Evolutionary conservation across 1,140 invertebrate species (phyloP), one percentile per base, ranked within the genome.

Genomic region (Sinonovacula constricta): DNA sequence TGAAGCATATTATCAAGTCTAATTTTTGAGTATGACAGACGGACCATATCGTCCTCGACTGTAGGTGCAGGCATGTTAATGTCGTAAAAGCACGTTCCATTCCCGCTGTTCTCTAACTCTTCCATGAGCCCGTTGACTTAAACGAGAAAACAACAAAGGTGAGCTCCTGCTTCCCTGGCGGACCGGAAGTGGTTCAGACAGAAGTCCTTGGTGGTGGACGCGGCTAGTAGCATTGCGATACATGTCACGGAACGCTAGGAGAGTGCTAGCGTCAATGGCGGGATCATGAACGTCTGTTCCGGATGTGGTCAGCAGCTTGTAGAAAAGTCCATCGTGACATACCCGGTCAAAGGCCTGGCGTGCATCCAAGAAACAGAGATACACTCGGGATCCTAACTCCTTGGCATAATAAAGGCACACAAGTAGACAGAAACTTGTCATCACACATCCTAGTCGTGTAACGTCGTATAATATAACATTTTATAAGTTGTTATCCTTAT

Each of bases 41-140:
- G 15, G 0, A 56, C 51, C 66, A 68, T 68, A n/a, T 68, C 66
- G 22, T 68, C 66, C n/a, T 49, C 66, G 2, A 68, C 66, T 24
- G 66, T 68, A 12, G 51, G 66, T 14, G 49, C 22, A 33, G 28
- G 12, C 3, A 68, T n/a, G 7, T 33, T 22, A 22, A 4, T n/a
- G 15, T 54, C 49, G 24, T 54, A 54, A 5, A 68, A 3, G 15
- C 66, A 68, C 0, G 56, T 12, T 2, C 66, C 66, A n/a, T n/a
- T 36, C 0, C 22, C 15, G 1, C 15, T 30, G 3, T 28, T 10
- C 26, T 68, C 49, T 30, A 68, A 22, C n/a, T 68, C 22, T 12
- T 33, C 24, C 0, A 68, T 68, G 1, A 68, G 51, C 3, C 51
- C 51, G 36, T 68, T 56, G 2, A 68, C 56, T 18, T 34, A 68